Base-by-base conservation (phyloP, 2,797 vertebrate species). In the Chiloscyllium punctatum region DNA sequence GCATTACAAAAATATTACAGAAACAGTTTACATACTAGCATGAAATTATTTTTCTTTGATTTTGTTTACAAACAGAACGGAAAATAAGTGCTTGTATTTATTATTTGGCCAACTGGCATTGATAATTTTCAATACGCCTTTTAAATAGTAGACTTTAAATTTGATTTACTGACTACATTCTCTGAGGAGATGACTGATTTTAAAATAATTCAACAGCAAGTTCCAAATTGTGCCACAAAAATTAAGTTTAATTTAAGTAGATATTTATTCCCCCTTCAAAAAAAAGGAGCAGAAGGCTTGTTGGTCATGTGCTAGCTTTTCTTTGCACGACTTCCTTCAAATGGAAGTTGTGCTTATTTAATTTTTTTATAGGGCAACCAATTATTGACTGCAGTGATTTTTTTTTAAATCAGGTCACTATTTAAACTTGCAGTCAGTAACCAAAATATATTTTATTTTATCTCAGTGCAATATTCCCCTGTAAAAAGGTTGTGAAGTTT, bases 351-450 rank as follows among this genome's bases (percentile, higher is more conserved):
- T 69, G 90, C 62, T 92, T 37, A n/a, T 69, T 68, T 69, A 42
- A 84, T 25, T 92, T 42, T 42, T 69, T 42, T 92, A n/a, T 25
- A 23, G 25, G 69, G n/a, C 68, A 3, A 69, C 62, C 21, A 69
- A 68, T 92, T 92, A 90, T n/a, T 90, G 87, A 90, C 15, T 90
- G 23, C 62, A 92, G n/a, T 92, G n/a, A 69, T 42, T 92, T 92
- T 37, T 37, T 33, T 1, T 16, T 68, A 68, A 13, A 33, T 62
- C 57, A 11, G 33, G 62, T 23, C 62, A 92, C 62, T 68, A 16
- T 90, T 37, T 92, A 1, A 69, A 69, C n/a, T 25, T 25, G 62
- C 69, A 7, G 57, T 42, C 62, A 92, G 69, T 92, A 69, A 69
- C 69, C 37, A 69, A 18, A 42, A 27, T 69, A 68, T 15, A 62